Percentiles rank a stretch among this genome's conserved stretches.
These are phyloP conservation scores for Gadus chalcogrammus DNA, from an alignment of 2,113 vertebrate genomes.

Conservation along the genomic window DNA sequence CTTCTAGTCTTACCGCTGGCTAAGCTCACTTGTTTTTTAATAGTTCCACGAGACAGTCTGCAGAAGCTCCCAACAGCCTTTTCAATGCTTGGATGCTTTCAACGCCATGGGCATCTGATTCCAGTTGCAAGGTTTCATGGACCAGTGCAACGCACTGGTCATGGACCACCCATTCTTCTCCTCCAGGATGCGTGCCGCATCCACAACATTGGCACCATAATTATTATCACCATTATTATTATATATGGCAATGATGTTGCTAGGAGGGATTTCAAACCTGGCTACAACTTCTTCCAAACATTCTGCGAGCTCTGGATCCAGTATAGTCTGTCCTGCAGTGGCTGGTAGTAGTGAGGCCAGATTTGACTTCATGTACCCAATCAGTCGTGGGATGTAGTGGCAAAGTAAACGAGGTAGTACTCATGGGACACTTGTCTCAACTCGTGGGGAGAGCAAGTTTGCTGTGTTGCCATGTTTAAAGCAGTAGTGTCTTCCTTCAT, in stretches of 20 bases:
- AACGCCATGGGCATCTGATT: too few relatives aligned
- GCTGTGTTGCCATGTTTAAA: neutral
- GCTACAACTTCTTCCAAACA: slow-evolving; percentile 18
- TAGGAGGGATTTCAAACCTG: slow-evolving; percentile 18
- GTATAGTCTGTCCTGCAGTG: too few relatives aligned
- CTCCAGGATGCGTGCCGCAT: too few relatives aligned
- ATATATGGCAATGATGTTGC: slow-evolving; percentile 8
- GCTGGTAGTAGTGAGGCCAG: too few relatives aligned
- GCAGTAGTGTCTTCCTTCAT: slow-evolving; percentile 12
- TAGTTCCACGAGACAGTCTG: neutral
- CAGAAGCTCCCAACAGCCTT: too few relatives aligned
- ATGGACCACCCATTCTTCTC: slow-evolving; percentile 1
- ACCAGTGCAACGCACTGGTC: slow-evolving; percentile 10
- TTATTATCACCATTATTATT: too few relatives aligned
- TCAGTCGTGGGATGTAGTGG: too few relatives aligned
- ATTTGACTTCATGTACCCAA: too few relatives aligned
- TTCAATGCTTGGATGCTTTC: slow-evolving; percentile 17
- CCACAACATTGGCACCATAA: neutral
- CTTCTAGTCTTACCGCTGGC: slow-evolving; percentile 6
- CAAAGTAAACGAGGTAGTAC: slow-evolving; percentile 33
- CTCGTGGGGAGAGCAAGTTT: slow-evolving; percentile 30
- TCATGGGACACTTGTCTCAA: too few relatives aligned
- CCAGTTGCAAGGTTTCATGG: slow-evolving; percentile 14
- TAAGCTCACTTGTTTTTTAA: neutral
- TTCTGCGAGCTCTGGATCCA: slow-evolving; percentile 9